These are phyloP conservation scores for Eupithecia tripunctaria DNA, from an alignment of 2,888 invertebrate genomes.

Conservation along the genomic window DNA sequence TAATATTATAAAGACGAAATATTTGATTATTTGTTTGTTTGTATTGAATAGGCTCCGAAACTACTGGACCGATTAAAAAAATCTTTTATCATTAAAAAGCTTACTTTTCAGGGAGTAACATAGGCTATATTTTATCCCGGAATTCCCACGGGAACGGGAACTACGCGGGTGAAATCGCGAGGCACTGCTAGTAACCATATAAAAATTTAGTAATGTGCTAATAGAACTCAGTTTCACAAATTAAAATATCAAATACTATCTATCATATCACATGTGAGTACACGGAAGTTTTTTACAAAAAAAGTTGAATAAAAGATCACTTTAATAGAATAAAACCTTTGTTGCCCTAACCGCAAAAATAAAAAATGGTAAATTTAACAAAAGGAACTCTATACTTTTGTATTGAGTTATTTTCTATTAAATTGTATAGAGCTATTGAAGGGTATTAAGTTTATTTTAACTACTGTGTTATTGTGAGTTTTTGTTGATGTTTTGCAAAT, in stretches of 20 bases:
- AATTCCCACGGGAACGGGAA: too few relatives aligned
- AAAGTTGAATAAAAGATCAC: slow-evolving; percentile 8
- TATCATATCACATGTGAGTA: slow-evolving; percentile 13
- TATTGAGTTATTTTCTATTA: slow-evolving; percentile 42
- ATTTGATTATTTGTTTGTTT: too few relatives aligned
- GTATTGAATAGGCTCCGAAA: too few relatives aligned
- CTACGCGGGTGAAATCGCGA: too few relatives aligned
- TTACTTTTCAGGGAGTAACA: too few relatives aligned
- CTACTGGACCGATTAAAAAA: too few relatives aligned
- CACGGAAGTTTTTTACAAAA: neutral
- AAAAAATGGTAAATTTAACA: slow-evolving; percentile 20
- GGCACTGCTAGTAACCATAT: too few relatives aligned
- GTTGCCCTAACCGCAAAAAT: slow-evolving; percentile 12
- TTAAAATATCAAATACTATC: neutral
- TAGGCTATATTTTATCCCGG: too few relatives aligned
- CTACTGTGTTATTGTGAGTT: slow-evolving; percentile 30
- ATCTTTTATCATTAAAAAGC: too few relatives aligned
- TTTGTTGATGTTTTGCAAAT: slow-evolving; percentile 48
- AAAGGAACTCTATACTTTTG: slow-evolving; percentile 39
- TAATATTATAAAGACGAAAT: too few relatives aligned
- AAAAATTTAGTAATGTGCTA: neutral
- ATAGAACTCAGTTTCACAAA: neutral
- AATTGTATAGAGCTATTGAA: slow-evolving; percentile 16
- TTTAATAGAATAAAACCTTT: slow-evolving; percentile 18
- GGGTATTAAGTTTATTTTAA: slow-evolving; percentile 39